Conservation (phyloP, 2,113 vertebrate genomes). For the Antechinus flavipes region DNA sequence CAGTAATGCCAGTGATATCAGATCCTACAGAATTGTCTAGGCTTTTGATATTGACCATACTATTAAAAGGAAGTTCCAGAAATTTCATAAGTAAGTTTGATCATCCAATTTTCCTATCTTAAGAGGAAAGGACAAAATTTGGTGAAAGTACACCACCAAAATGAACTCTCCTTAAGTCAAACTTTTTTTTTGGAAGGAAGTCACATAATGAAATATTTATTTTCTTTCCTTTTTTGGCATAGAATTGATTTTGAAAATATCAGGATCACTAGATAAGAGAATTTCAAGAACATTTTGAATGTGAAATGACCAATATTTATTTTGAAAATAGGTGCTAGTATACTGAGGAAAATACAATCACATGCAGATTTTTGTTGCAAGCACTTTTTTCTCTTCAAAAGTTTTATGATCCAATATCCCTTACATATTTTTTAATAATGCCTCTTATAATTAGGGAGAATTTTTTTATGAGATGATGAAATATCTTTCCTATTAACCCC, state of each 20-base stretch:
- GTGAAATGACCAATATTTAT: slow-evolving; percentile 20
- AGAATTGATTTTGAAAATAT: slow-evolving; percentile 20
- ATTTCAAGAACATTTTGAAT: slow-evolving; percentile 39
- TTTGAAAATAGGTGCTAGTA: slow-evolving; percentile 46
- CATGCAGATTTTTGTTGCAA: neutral
- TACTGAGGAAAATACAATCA: slow-evolving; percentile 19
- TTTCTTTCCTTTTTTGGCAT: neutral
- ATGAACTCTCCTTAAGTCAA: slow-evolving; percentile 26
- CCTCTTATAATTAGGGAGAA: neutral
- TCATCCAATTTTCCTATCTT: slow-evolving; percentile 31
- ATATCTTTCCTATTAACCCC: neutral
- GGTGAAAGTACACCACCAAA: slow-evolving; percentile 45
- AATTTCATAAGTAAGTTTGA: slow-evolving; percentile 33
- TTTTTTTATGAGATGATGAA: neutral
- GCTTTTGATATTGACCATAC: neutral
- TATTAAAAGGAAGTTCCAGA: neutral
- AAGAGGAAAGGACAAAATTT: slow-evolving; percentile 48
- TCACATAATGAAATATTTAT: slow-evolving; percentile 27
- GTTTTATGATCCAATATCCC: neutral
- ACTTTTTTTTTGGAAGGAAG: neutral
- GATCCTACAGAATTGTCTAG: neutral
- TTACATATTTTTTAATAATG: neutral
- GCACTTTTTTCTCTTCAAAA: slow-evolving; percentile 9
- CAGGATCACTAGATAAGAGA: neutral
- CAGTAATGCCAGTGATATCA: slow-evolving; percentile 11